Evolutionary conservation across 92 coral and sea anemone genomes (phyloP).

Genomic region (Metridium senile): DNA sequence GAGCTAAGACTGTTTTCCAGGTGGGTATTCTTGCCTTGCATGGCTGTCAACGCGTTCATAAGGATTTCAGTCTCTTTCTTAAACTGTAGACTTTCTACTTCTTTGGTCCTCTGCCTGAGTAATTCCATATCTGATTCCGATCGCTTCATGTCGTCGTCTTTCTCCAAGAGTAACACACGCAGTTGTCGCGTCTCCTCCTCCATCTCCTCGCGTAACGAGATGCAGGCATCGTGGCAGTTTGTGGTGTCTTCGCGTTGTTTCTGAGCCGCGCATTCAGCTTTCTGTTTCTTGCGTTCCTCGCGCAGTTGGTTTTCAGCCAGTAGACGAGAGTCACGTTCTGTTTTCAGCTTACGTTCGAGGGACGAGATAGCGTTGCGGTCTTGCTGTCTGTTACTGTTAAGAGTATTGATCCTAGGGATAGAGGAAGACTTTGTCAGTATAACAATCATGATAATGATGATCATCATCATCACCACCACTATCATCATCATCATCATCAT

Average conservation of each 20-base stretch:
- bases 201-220: constrained; percentile 86
- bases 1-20: constrained; percentile 95
- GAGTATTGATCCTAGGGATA: constrained; percentile 62
- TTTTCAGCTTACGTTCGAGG: constrained; percentile 92
- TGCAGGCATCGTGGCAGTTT: constrained; percentile 88
- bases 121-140: constrained; percentile 76
- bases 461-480: neutral
- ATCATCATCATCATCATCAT: neutral
- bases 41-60: constrained; percentile 93
- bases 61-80: constrained; percentile 97
- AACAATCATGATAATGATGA: neutral
- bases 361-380: constrained; percentile 89
- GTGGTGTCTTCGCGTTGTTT: constrained; percentile 88
- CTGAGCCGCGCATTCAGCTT: constrained; percentile 83
- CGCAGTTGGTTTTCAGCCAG: constrained; percentile 92
- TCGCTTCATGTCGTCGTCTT: constrained; percentile 83
- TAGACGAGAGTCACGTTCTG: constrained; percentile 93
- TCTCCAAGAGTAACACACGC: constrained; percentile 71
- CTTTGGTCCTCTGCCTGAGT: constrained; percentile 82
- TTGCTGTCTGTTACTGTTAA: constrained; percentile 86
- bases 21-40: constrained; percentile 98
- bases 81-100: constrained; percentile 80
- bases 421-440: neutral
- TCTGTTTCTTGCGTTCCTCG: constrained; percentile 94
- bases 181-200: constrained; percentile 88